Conservation (phyloP, 2,888 invertebrate genomes). For the Apotomis capreana region DNA sequence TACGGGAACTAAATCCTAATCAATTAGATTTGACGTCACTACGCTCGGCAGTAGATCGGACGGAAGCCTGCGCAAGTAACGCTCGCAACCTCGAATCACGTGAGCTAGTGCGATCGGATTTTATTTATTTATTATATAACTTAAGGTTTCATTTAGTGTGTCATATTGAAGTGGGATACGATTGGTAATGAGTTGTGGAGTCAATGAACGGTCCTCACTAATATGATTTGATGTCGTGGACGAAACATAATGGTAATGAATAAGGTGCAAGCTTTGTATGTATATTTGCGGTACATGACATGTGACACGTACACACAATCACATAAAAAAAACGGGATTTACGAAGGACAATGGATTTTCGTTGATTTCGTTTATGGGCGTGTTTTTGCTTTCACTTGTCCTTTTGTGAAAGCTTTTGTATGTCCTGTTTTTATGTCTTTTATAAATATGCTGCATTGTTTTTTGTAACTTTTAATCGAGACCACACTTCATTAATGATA, state of each 20-base stretch:
- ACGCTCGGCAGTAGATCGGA: slow-evolving; percentile 22
- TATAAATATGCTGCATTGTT: too few species aligned
- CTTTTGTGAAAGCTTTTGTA: slow-evolving; percentile 10
- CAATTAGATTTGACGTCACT: slow-evolving; percentile 33
- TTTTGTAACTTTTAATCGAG: too few species aligned
- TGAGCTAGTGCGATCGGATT: background rate
- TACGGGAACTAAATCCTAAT: slow-evolving; percentile 24
- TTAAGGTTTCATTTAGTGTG: background rate
- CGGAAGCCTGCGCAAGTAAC: slow-evolving; percentile 24
- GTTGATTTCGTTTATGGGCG: background rate
- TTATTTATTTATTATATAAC: background rate
- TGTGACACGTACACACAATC: slow-evolving; percentile 63
- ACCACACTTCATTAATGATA: too few species aligned
- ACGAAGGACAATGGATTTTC: slow-evolving; percentile 30
- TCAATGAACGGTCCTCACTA: slow-evolving; percentile 27
- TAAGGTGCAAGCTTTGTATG: slow-evolving; percentile 60
- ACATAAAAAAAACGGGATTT: slow-evolving; percentile 19
- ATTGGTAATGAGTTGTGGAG: background rate
- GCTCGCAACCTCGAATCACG: slow-evolving; percentile 9
- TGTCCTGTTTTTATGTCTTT: background rate
- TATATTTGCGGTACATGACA: slow-evolving; percentile 60
- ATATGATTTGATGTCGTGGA: slow-evolving; percentile 49
- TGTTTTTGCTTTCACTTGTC: slow-evolving; percentile 12
- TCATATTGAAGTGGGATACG: background rate
- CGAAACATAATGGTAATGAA: slow-evolving; percentile 66